Conservation (phyloP, 2,797 vertebrate genomes). For the Pseudocheirus occidentalis region DNA sequence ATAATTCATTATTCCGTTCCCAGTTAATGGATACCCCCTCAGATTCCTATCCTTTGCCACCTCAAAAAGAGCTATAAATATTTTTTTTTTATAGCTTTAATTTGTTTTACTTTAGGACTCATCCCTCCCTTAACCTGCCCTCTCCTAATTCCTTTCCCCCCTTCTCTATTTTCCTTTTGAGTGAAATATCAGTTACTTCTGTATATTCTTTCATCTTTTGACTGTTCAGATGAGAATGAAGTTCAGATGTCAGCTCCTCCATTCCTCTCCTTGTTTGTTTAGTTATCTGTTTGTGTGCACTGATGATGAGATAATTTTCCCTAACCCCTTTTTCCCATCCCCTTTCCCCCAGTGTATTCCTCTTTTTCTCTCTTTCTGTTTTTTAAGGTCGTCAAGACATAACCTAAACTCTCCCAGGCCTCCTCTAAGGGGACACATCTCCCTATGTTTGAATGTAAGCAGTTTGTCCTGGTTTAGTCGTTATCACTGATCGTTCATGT, state of each 20-base stretch:
- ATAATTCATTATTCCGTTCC: not conserved
- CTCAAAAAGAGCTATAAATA: not conserved
- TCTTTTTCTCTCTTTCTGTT: not conserved
- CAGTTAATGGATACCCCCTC: not conserved
- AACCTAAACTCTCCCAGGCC: not conserved
- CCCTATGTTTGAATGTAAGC: not conserved
- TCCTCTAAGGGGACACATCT: not conserved
- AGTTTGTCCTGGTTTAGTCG: not conserved
- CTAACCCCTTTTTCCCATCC: not conserved
- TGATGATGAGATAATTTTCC: not conserved
- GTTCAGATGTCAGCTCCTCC: not conserved
- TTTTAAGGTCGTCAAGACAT: not conserved
- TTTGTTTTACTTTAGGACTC: not conserved
- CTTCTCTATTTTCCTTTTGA: not conserved
- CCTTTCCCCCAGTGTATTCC: not conserved
- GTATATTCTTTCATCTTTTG: not conserved
- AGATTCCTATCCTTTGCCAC: not conserved
- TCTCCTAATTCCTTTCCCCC: not conserved
- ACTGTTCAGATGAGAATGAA: not conserved
- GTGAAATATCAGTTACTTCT: not conserved
- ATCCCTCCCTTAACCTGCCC: not conserved
- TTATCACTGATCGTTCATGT: not conserved
- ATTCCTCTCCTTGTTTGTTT: not conserved
- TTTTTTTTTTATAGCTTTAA: not conserved
- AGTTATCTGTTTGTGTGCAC: not conserved